Conservation (phyloP, 2,113 vertebrate genomes). For the Arenaria interpres region DNA sequence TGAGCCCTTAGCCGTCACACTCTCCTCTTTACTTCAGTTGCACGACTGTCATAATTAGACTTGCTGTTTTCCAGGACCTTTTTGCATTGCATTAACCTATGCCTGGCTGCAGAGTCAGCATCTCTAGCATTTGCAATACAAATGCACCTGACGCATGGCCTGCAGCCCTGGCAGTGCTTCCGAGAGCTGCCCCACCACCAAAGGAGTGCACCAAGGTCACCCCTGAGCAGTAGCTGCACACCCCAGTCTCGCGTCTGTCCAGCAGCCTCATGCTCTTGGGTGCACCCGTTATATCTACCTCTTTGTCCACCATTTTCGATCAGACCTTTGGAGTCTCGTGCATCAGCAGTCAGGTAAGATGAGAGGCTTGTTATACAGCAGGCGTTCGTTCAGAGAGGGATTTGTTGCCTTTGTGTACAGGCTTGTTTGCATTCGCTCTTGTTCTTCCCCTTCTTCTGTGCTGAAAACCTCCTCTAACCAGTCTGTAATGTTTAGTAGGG, state of each 20-base stretch:
- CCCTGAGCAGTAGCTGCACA: not conserved
- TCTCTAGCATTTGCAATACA: conserved; percentile 49
- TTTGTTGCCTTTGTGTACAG: not conserved
- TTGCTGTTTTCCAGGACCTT: conserved; percentile 18
- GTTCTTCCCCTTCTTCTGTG: not conserved
- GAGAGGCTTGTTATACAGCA: not conserved
- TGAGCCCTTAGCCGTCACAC: not conserved
- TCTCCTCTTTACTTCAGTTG: not conserved
- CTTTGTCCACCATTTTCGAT: not conserved
- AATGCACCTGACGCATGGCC: not conserved
- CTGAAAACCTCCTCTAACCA: not conserved
- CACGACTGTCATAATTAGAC: conserved; percentile 54
- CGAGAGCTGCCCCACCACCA: not conserved
- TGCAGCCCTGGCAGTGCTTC: not conserved
- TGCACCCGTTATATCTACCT: not conserved
- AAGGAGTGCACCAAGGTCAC: not conserved
- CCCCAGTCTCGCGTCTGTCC: not conserved
- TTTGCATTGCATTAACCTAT: conserved; percentile 60
- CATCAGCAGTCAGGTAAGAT: not conserved
- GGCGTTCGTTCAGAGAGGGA: not conserved
- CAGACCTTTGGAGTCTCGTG: not conserved
- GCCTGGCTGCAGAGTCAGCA: not conserved
- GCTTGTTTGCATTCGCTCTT: not conserved
- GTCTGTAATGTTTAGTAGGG: not conserved
- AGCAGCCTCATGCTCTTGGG: not conserved